Conservation (phyloP, 2,113 vertebrate species). For the Trochalopteron elliotii region DNA sequence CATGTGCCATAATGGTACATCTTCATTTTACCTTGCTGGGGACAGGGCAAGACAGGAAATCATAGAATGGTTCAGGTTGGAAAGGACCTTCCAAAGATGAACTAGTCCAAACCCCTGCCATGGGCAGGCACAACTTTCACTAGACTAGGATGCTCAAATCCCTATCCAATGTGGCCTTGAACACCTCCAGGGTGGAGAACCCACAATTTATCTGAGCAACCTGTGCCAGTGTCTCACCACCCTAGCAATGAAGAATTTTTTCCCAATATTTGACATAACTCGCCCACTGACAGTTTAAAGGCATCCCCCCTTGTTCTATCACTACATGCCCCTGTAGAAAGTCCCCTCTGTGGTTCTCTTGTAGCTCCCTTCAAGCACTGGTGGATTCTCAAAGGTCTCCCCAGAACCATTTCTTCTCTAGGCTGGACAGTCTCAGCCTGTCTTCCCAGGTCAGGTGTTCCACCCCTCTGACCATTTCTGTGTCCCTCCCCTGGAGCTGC, state of each 20-base stretch:
- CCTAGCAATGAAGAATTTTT: not conserved
- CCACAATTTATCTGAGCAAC: not conserved
- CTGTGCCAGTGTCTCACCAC: too few species aligned
- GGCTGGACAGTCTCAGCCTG: not conserved
- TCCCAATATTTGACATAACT: not conserved
- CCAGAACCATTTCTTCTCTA: not conserved
- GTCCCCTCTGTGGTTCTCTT: not conserved
- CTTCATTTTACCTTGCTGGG: rapidly evolving
- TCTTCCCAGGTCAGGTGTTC: not conserved
- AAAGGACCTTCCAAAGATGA: not conserved
- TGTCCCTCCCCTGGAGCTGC: not conserved
- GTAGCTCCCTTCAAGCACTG: too few species aligned
- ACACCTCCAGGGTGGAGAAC: not conserved
- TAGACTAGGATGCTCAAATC: not conserved
- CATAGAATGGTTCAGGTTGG: rapidly evolving
- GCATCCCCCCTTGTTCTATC: not conserved
- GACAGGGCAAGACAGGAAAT: not conserved
- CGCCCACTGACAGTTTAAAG: not conserved
- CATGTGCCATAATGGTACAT: rapidly evolving
- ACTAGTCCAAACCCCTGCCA: too few species aligned
- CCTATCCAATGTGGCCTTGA: not conserved
- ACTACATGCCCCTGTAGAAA: not conserved
- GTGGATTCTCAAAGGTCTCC: not conserved
- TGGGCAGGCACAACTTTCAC: not conserved
- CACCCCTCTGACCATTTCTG: not conserved